Evolutionary conservation across 2,797 vertebrate species (phyloP).

Genomic region (Pseudochaenichthys georgianus): DNA sequence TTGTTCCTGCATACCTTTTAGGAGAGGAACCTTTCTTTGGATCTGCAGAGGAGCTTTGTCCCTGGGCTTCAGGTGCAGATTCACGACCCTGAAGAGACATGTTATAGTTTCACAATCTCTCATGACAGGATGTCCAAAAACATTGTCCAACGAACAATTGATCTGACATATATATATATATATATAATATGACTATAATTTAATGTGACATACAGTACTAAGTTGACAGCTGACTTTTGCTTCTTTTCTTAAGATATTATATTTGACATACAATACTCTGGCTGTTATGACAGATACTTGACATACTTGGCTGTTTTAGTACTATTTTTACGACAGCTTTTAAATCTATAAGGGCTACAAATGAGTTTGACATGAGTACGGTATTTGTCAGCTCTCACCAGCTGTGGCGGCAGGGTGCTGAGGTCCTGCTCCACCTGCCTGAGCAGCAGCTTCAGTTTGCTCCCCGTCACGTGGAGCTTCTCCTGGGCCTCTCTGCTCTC

Average conservation of each 20-base stretch:
- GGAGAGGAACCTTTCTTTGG: conserved; percentile 18
- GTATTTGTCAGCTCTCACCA: conserved; percentile 79
- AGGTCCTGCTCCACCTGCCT: conserved; percentile 88
- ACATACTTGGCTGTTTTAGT: no score
- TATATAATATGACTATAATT: no score
- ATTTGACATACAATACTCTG: no score
- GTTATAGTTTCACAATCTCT: background rate
- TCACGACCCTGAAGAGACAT: conserved; percentile 52
- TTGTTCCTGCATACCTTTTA: conserved; percentile 40
- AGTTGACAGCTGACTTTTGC: no score
- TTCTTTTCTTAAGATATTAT: no score
- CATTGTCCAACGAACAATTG: no score
- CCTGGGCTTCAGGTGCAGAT: conserved; percentile 1
- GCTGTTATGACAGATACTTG: no score
- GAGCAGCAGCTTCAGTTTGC: conserved; percentile 86
- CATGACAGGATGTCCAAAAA: background rate
- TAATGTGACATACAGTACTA: no score
- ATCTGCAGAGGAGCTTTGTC: conserved; percentile 23
- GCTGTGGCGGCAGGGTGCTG: conserved; percentile 72
- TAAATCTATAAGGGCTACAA: background rate
- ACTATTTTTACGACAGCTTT: no score
- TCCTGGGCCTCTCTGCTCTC: conserved; percentile 87
- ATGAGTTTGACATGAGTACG: background rate
- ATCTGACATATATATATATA: no score
- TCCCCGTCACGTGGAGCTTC: conserved; percentile 89